A percentile compares a stretch with the other conserved stretches of the same genome.
Conservation (phyloP, 2,888 invertebrate species). For the Parapristionchus giblindavisi region DNA sequence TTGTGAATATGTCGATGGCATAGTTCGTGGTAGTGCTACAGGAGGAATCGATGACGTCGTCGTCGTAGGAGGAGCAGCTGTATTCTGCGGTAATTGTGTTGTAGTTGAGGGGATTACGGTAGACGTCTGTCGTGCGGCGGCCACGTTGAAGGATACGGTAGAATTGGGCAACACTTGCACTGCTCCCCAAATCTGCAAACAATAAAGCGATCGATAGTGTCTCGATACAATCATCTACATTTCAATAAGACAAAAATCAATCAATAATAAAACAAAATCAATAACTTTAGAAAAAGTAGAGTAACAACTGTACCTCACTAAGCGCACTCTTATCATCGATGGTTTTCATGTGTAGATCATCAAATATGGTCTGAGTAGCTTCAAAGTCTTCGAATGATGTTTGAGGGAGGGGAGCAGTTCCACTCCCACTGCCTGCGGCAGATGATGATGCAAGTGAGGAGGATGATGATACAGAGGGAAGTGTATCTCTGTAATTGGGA, state of each 20-base stretch:
- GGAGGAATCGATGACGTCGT: background rate
- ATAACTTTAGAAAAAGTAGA: background rate
- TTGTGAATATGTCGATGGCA: too few species aligned
- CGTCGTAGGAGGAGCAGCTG: background rate
- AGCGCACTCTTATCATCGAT: constrained; percentile 58
- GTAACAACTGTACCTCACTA: constrained; percentile 45
- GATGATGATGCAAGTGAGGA: constrained; percentile 31
- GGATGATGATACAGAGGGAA: constrained; percentile 32
- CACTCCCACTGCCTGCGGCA: background rate
- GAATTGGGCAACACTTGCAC: constrained; percentile 32
- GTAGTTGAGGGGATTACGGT: background rate
- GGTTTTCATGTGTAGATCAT: constrained; percentile 60
- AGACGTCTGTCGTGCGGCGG: background rate
- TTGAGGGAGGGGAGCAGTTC: background rate
- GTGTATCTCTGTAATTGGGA: too few species aligned
- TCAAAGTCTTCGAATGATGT: constrained; percentile 23
- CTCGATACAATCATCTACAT: background rate
- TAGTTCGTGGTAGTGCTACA: background rate
- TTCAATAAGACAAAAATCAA: background rate
- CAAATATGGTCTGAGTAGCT: constrained; percentile 49
- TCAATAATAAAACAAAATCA: background rate
- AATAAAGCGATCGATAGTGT: background rate
- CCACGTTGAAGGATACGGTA: constrained; percentile 17
- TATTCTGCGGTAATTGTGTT: too few species aligned
- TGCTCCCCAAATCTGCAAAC: constrained; percentile 28